Conservation (phyloP, 2,797 vertebrate genomes). For the Neoniphon sammara region DNA sequence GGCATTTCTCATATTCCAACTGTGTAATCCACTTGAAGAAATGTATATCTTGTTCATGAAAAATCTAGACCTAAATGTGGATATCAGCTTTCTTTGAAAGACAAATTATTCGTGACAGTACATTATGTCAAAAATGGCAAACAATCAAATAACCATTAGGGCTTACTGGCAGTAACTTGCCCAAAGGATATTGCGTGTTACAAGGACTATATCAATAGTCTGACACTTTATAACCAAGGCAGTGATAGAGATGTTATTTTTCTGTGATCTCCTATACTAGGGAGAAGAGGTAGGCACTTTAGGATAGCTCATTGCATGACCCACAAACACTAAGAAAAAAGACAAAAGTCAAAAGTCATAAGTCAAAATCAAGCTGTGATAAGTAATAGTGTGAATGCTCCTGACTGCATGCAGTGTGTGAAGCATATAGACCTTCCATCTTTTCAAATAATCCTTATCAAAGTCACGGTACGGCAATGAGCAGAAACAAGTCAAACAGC, state of each 20-base stretch:
- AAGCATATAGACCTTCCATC: too few relatives aligned
- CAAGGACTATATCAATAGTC: background rate
- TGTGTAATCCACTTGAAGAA: background rate
- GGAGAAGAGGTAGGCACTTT: background rate
- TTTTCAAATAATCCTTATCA: background rate
- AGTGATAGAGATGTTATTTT: slow-evolving; percentile 2
- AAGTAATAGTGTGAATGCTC: too few relatives aligned
- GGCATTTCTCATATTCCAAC: background rate
- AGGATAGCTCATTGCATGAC: background rate
- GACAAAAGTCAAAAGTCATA: background rate
- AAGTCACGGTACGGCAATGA: background rate
- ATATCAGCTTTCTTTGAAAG: too few relatives aligned
- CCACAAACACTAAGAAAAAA: background rate
- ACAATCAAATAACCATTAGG: too few relatives aligned
- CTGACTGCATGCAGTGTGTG: too few relatives aligned
- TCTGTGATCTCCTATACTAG: background rate
- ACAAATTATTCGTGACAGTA: too few relatives aligned
- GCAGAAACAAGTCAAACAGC: background rate
- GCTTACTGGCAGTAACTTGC: too few relatives aligned
- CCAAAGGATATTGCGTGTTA: too few relatives aligned
- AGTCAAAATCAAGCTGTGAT: background rate
- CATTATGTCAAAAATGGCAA: too few relatives aligned
- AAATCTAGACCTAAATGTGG: too few relatives aligned
- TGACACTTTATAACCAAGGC: slow-evolving; percentile 6
- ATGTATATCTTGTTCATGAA: too few relatives aligned